Conservation (phyloP, 2,797 vertebrate genomes). For the Myripristis murdjan region DNA sequence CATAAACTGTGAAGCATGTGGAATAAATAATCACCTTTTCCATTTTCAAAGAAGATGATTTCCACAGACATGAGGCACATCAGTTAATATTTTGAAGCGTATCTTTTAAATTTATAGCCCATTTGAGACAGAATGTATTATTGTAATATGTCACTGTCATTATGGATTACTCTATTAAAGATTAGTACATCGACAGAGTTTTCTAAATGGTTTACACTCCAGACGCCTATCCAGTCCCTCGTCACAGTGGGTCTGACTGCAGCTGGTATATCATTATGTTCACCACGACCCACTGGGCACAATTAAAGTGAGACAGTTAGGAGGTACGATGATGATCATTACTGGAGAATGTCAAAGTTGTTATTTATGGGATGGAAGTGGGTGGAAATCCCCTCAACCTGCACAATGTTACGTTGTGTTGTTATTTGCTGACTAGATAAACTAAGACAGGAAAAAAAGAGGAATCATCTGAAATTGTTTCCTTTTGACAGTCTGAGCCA, state of each 20-base stretch:
- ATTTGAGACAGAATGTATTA: slow-evolving; percentile 15
- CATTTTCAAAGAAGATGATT: slow-evolving; percentile 44
- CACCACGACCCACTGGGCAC: slow-evolving; percentile 58
- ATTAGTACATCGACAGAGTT: slow-evolving; percentile 34
- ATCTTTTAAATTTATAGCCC: slow-evolving; percentile 41
- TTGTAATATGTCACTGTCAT: slow-evolving; percentile 23
- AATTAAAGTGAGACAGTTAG: slow-evolving; percentile 34
- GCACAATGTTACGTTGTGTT: slow-evolving; percentile 43
- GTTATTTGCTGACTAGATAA: slow-evolving; percentile 67
- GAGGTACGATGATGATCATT: slow-evolving; percentile 44
- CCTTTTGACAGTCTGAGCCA: slow-evolving; percentile 41
- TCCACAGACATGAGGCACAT: slow-evolving; percentile 27
- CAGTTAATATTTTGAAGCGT: slow-evolving; percentile 39
- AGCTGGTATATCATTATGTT: slow-evolving; percentile 61
- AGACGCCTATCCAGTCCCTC: slow-evolving; percentile 33
- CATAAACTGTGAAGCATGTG: slow-evolving; percentile 53
- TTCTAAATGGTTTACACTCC: slow-evolving; percentile 44
- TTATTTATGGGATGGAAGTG: slow-evolving; percentile 66
- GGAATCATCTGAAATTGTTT: slow-evolving; percentile 73
- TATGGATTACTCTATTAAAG: not conserved
- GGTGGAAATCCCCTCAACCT: slow-evolving; percentile 60
- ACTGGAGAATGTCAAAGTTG: slow-evolving; percentile 38
- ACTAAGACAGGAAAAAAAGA: slow-evolving; percentile 47
- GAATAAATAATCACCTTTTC: slow-evolving; percentile 47
- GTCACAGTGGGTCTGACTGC: slow-evolving; percentile 51